A percentile compares a stretch with the other conserved stretches of the same genome.
Conservation (phyloP, 2,888 invertebrate species). For the Xanthorhoe designata region DNA sequence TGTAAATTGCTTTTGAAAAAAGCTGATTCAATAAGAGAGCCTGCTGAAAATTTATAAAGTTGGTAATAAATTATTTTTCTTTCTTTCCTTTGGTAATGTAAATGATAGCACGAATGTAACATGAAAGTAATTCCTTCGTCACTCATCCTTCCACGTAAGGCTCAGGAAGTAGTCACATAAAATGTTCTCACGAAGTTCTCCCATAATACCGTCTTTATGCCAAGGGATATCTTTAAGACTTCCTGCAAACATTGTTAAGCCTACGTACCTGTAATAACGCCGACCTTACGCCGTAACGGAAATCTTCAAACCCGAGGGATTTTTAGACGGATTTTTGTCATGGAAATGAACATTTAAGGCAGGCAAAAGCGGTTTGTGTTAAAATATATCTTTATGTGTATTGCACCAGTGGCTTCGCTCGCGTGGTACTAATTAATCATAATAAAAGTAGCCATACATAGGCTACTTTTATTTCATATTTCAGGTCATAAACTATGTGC, state of each 20-base stretch:
- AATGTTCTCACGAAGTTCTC: slow-evolving; percentile 22
- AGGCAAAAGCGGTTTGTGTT: not conserved
- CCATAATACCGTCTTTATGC: slow-evolving; percentile 25
- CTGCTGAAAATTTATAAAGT: not conserved
- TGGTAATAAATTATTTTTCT: not conserved
- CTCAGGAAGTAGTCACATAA: slow-evolving; percentile 33
- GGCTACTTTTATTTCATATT: too few relatives aligned
- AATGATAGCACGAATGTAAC: not conserved
- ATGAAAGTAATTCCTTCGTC: slow-evolving; percentile 25
- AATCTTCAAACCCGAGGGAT: slow-evolving; percentile 23
- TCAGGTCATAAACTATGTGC: too few relatives aligned
- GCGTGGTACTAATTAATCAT: too few relatives aligned
- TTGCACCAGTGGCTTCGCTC: too few relatives aligned
- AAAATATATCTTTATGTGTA: too few relatives aligned
- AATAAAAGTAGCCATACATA: too few relatives aligned
- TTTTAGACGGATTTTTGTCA: slow-evolving; percentile 26
- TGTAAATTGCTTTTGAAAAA: not conserved
- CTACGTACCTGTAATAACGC: slow-evolving; percentile 26
- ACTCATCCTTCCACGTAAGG: slow-evolving; percentile 27
- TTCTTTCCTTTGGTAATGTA: too few relatives aligned
- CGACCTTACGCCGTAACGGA: slow-evolving; percentile 26
- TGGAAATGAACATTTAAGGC: slow-evolving; percentile 14
- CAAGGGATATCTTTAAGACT: slow-evolving; percentile 33
- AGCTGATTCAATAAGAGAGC: not conserved
- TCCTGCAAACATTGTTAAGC: slow-evolving; percentile 38